These are phyloP conservation scores for Noctua janthe DNA, from an alignment of 2,888 invertebrate species.

Conservation along the genomic window DNA sequence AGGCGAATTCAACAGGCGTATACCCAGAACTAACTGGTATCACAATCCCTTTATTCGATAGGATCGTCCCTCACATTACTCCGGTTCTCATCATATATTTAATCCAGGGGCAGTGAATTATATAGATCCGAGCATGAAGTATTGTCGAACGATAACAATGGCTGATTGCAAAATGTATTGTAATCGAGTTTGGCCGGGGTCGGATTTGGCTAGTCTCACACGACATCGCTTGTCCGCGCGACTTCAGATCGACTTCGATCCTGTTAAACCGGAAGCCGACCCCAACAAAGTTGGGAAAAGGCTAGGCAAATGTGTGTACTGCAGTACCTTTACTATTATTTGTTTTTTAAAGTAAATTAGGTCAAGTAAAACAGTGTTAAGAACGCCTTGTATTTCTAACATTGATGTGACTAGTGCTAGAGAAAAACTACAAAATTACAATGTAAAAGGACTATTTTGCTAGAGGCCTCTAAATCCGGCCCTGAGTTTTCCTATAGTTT, in stretches of 20 bases:
- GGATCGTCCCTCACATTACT: constrained; percentile 45
- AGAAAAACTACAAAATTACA: background rate
- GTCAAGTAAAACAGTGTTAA: no score
- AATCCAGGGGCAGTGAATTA: constrained; percentile 53
- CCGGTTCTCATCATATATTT: constrained; percentile 52
- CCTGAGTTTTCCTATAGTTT: constrained; percentile 33
- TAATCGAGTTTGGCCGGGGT: constrained; percentile 29
- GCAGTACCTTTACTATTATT: no score
- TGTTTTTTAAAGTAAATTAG: no score
- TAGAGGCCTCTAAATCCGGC: background rate
- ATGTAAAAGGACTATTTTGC: background rate
- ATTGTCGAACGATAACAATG: constrained; percentile 53
- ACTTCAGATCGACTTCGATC: no score
- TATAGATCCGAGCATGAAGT: constrained; percentile 44
- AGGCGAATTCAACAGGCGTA: constrained; percentile 63
- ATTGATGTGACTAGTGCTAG: background rate
- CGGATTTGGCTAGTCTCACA: background rate
- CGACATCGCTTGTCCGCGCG: background rate
- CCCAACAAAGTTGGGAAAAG: background rate
- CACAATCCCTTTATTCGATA: constrained; percentile 53
- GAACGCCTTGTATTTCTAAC: background rate
- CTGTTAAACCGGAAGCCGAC: background rate
- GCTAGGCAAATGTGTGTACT: no score
- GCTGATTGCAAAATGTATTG: constrained; percentile 53
- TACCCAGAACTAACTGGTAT: constrained; percentile 66